These are phyloP conservation scores for Mamestra configurata DNA, from an alignment of 1,140 invertebrate species.

Conservation along the genomic window DNA sequence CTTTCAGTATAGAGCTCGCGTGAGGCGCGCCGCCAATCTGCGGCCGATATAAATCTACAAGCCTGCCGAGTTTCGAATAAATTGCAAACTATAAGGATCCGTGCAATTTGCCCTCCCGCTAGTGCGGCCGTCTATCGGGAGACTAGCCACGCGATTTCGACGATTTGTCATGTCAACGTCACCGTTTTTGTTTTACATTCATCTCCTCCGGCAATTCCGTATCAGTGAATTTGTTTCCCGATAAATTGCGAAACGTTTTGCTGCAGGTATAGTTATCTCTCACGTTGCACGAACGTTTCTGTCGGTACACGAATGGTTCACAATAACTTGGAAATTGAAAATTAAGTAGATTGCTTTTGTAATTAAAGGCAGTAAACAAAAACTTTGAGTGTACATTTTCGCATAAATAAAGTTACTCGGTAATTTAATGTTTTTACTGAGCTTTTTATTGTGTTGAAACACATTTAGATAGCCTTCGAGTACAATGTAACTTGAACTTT, in stretches of 20 bases:
- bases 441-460: constrained; percentile 13
- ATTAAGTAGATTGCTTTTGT: constrained; percentile 32
- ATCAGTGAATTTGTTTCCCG: constrained; percentile 36
- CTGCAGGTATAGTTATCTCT: constrained; percentile 7
- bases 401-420: not conserved
- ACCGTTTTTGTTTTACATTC: constrained; percentile 64
- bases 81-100: constrained; percentile 78
- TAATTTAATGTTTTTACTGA: constrained; percentile 2
- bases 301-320: too few species aligned
- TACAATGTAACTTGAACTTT: constrained; percentile 38
- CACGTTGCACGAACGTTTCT: constrained; percentile 4
- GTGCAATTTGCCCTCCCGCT: constrained; percentile 63
- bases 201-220: constrained; percentile 50
- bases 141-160: constrained; percentile 64
- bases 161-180: constrained; percentile 73
- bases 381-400: constrained; percentile 7
- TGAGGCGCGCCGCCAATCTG: constrained; percentile 73
- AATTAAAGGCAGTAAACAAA: not conserved
- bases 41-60: constrained; percentile 81
- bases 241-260: constrained; percentile 22
- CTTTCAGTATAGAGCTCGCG: constrained; percentile 72
- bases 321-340: constrained; percentile 30
- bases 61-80: constrained; percentile 77
- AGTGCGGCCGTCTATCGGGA: constrained; percentile 42
- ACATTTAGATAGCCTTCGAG: constrained; percentile 4